These are phyloP conservation scores for Scolanthus callimorphus DNA, from an alignment of 92 coral and sea anemone genomes.

Conservation along the genomic window DNA sequence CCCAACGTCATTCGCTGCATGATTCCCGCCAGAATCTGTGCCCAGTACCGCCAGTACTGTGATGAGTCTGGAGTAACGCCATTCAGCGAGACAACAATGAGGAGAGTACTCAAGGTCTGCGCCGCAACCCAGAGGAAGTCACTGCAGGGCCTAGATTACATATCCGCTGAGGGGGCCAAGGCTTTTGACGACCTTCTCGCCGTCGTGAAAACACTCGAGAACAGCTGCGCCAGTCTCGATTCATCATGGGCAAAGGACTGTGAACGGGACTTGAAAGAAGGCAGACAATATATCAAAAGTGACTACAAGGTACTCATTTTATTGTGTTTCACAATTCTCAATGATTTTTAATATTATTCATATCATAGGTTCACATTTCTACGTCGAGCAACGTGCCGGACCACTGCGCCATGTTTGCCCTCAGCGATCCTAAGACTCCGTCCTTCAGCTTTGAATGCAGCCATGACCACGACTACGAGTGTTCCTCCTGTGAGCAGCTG, in stretches of 20 bases:
- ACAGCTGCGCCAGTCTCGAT: slow-evolving; percentile 17
- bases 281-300: slow-evolving; percentile 24
- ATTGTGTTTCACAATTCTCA: too few relatives aligned
- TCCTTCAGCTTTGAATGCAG: slow-evolving; percentile 9
- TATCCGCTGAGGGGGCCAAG: too few relatives aligned
- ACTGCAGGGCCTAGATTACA: slow-evolving; percentile 12
- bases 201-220: too few relatives aligned
- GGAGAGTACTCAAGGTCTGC: not conserved
- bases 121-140: slow-evolving; percentile 5
- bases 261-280: slow-evolving; percentile 13
- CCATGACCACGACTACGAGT: slow-evolving; percentile 25
- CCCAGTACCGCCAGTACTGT: slow-evolving; percentile 8
- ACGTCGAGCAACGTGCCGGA: slow-evolving; percentile 25
- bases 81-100: not conserved
- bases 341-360: too few relatives aligned
- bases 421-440: slow-evolving; percentile 26
- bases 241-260: slow-evolving; percentile 1
- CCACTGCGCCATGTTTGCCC: slow-evolving; percentile 41
- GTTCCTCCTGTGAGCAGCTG: slow-evolving; percentile 31
- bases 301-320: slow-evolving; percentile 19
- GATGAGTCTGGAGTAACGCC: not conserved
- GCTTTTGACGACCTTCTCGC: too few relatives aligned
- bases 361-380: slow-evolving; percentile 27
- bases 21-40: not conserved
- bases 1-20: slow-evolving; percentile 15